A percentile compares a stretch with the other conserved stretches of the same genome.
phyloP scores from a whole-genome alignment of 2,797 vertebrate species.

The Austrolebias charrua region DNA sequence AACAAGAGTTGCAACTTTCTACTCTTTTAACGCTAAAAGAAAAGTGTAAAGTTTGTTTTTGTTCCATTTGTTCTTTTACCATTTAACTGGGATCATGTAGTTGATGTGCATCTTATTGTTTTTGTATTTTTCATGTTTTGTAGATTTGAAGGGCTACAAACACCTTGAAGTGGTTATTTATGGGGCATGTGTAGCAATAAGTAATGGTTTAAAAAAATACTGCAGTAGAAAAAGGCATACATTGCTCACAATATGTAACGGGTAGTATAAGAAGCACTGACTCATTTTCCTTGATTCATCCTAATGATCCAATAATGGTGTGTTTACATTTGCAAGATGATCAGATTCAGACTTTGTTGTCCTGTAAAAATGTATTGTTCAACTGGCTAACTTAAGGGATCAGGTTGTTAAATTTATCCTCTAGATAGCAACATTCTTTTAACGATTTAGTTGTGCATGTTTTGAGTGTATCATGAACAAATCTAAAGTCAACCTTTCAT shows the following conservation, averaged over 20 bases:
- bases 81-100: slow-evolving; percentile 17
- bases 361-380: slow-evolving; percentile 66
- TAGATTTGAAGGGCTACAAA: slow-evolving; percentile 76
- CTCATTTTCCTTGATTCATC: slow-evolving; percentile 57
- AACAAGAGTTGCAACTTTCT: slow-evolving; percentile 28
- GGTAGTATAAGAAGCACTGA: slow-evolving; percentile 80
- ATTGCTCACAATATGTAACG: slow-evolving; percentile 60
- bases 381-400: slow-evolving; percentile 42
- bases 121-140: slow-evolving; percentile 29
- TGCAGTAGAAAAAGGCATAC: slow-evolving; percentile 42
- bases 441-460: slow-evolving; percentile 70
- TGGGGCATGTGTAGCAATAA: slow-evolving; percentile 78
- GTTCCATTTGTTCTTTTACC: background rate
- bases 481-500: slow-evolving; percentile 61
- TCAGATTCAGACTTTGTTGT: slow-evolving; percentile 54
- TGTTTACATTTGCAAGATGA: slow-evolving; percentile 40
- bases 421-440: slow-evolving; percentile 64
- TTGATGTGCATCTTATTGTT: slow-evolving; percentile 21
- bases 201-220: slow-evolving; percentile 29
- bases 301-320: slow-evolving; percentile 47
- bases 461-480: slow-evolving; percentile 73
- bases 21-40: slow-evolving; percentile 45
- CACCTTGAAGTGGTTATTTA: slow-evolving; percentile 48
- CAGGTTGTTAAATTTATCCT: slow-evolving; percentile 38
- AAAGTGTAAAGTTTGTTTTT: slow-evolving; percentile 11